These are phyloP conservation scores for Pelobates cultripes DNA, from an alignment of 2,797 vertebrate genomes.

Conservation along the genomic window DNA sequence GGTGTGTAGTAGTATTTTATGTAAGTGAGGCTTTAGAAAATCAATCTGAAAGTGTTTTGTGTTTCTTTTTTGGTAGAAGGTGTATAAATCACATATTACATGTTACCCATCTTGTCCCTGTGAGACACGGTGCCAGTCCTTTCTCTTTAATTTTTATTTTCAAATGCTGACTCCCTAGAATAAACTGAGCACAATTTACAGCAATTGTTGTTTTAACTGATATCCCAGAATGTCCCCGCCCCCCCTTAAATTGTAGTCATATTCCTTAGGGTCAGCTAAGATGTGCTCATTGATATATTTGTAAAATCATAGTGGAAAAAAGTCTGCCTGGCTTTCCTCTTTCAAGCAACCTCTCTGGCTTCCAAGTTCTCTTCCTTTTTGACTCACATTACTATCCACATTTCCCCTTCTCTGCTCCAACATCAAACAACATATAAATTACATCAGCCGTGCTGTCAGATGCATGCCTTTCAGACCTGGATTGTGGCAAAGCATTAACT, in stretches of 20 bases:
- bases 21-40: no score
- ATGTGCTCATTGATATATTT: constrained; percentile 64
- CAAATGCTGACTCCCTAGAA: constrained; percentile 4
- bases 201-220: constrained; percentile 54
- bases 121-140: no score
- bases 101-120: no score
- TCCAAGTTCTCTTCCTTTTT: constrained; percentile 71
- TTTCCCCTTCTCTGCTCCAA: constrained; percentile 72
- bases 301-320: constrained; percentile 67
- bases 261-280: constrained; percentile 62
- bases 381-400: constrained; percentile 69
- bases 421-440: constrained; percentile 81
- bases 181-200: constrained; percentile 34
- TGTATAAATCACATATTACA: no score
- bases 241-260: constrained; percentile 21
- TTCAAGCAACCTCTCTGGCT: constrained; percentile 66
- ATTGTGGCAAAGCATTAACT: constrained; percentile 75
- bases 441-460: constrained; percentile 71
- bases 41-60: no score
- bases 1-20: constrained; percentile 14
- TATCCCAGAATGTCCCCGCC: constrained; percentile 61
- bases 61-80: no score
- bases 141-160: constrained; percentile 9
- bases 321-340: constrained; percentile 62
- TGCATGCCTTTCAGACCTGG: constrained; percentile 72